These are phyloP conservation scores for Hemicentrotus pulcherrimus DNA, from an alignment of 35 echinoderm and acorn worm genomes.

Conservation along the genomic window DNA sequence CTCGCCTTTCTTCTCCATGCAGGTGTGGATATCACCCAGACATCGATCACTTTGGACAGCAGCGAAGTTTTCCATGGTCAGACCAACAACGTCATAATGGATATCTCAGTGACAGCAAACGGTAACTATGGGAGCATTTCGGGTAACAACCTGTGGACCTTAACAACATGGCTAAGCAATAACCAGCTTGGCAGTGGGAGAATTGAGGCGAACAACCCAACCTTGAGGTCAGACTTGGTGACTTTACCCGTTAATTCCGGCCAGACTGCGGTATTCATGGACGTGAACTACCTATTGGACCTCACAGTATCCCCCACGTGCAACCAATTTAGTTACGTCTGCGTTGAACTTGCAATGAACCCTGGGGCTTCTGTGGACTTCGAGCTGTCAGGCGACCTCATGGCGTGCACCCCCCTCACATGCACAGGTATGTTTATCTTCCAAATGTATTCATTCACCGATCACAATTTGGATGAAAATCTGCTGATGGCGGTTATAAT, in stretches of 20 bases:
- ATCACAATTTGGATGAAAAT: too few species aligned
- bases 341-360: conserved; percentile 52
- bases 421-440: background rate
- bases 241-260: background rate
- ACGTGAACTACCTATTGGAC: background rate
- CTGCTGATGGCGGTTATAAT: too few species aligned
- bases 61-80: conserved; percentile 23
- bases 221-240: background rate
- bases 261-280: background rate
- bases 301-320: conserved; percentile 3
- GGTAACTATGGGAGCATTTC: conserved; percentile 38
- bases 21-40: background rate
- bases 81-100: background rate
- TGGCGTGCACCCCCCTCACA: background rate
- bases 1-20: background rate
- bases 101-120: background rate
- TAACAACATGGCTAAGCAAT: conserved; percentile 52
- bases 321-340: conserved; percentile 50
- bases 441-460: too few species aligned
- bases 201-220: too few species aligned
- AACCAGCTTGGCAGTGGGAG: background rate
- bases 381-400: background rate
- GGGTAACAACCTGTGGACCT: conserved; percentile 59
- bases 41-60: background rate
- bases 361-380: conserved; percentile 57